Base-by-base conservation (phyloP, 1,140 invertebrate species). In the Armadillidium nasatum region DNA sequence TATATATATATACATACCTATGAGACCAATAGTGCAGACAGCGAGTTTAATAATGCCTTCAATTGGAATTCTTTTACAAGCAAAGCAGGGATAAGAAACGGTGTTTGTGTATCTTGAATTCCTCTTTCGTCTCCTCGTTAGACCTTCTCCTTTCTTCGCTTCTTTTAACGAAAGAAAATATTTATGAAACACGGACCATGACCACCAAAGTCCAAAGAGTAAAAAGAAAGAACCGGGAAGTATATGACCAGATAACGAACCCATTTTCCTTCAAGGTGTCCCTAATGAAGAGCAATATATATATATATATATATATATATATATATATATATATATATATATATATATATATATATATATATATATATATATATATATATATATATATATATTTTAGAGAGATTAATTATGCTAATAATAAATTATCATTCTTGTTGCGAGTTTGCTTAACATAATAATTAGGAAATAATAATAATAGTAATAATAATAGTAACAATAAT, bases 211-310 rank as follows among this genome's bases (percentile, higher is more conserved):
- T 0, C 81, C 83, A 81, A 87, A 86, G 0, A 83, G 11, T 11
- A 85, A 80, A 81, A 88, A 87, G 74, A 87, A 86, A 10, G 85
- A 83, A 60, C 87, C 87, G 7, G 87, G 87, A 10, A 87, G 78
- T 9, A 85, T 82, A 78, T 88, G 87, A 22, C 78, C 78, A 15
- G 75, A 69, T 23, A 79, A 79, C 0, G 74, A 43, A n/a, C 78
- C 78, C 78, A 79, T 79, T 43, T 71, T 72, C 15, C 33, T 33
- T 33, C 33, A 33, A 33, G 33, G 33, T 33, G 33, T 3, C 33
- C 6, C 33, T 33, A 33, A 33, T 33, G 33, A 33, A 33, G 1
- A 33, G n/a, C 6, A 33, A 33, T 33, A 33, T 33, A 33, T 33
- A 33, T 33, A 33, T 33, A 33, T 33, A 33, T 33, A 33, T 33